These are phyloP conservation scores for Drosophila testacea DNA, from an alignment of 2,888 invertebrate species.

Conservation along the genomic window DNA sequence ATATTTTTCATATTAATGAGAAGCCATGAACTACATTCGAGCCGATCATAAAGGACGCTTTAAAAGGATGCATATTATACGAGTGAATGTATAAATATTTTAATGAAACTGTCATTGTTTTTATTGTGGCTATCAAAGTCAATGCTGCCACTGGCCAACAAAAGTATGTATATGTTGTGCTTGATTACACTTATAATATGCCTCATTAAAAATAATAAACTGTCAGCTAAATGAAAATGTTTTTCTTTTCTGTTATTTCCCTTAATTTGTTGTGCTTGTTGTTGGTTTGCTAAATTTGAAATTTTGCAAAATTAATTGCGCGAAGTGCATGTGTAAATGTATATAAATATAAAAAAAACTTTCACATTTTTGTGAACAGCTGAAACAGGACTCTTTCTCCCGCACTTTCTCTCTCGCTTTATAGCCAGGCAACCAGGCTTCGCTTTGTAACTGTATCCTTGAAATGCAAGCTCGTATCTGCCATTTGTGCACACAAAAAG, in stretches of 20 bases:
- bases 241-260: conserved; percentile 22
- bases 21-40: conserved; percentile 41
- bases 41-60: conserved; percentile 3
- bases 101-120: conserved; percentile 66
- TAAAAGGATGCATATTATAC: conserved; percentile 26
- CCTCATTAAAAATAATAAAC: conserved; percentile 79
- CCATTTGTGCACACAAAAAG: conserved; percentile 66
- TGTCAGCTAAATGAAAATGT: conserved; percentile 66
- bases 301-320: conserved; percentile 74
- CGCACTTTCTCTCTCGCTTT: not conserved
- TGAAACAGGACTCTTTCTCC: conserved; percentile 26
- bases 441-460: conserved; percentile 74
- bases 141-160: conserved; percentile 30
- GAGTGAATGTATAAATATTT: conserved; percentile 58
- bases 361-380: conserved; percentile 42
- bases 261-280: conserved; percentile 6
- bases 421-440: conserved; percentile 20
- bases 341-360: conserved; percentile 48
- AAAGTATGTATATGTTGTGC: conserved; percentile 27
- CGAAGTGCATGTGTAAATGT: conserved; percentile 62
- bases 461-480: conserved; percentile 74
- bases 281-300: conserved; percentile 45
- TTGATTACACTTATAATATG: conserved; percentile 68
- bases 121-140: conserved; percentile 65
- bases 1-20: conserved; percentile 29